Evolutionary conservation across 2,797 vertebrate species (phyloP).

Genomic region (Aplochiton taeniatus): DNA sequence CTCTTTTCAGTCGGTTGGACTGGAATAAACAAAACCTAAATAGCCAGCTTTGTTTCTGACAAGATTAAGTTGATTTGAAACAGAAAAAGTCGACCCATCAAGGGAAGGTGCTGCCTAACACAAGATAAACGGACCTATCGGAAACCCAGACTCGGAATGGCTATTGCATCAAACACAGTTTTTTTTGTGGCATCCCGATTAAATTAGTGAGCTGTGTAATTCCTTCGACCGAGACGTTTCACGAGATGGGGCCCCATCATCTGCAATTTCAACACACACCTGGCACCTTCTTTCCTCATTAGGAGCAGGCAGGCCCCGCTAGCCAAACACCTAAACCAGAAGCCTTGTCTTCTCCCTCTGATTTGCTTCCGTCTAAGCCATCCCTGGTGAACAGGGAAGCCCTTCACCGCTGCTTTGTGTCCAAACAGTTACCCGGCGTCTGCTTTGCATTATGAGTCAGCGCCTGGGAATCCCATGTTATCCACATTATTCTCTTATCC

Average conservation of each 20-base stretch:
- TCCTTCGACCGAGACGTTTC: slow-evolving; percentile 56
- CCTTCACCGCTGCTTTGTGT: slow-evolving; percentile 49
- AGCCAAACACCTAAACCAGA: slow-evolving; percentile 26
- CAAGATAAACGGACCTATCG: slow-evolving; percentile 59
- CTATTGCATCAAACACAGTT: slow-evolving; percentile 60
- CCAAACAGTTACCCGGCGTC: slow-evolving; percentile 21
- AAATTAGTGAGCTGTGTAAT: slow-evolving; percentile 67
- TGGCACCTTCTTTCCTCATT: slow-evolving; percentile 67
- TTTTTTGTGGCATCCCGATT: slow-evolving; percentile 66
- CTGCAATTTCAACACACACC: slow-evolving; percentile 65
- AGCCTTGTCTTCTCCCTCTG: slow-evolving; percentile 28
- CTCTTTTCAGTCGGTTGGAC: slow-evolving; percentile 34
- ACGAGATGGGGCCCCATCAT: slow-evolving; percentile 61
- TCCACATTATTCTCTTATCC: slow-evolving; percentile 29
- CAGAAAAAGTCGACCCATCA: slow-evolving; percentile 55
- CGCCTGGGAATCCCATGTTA: slow-evolving; percentile 20
- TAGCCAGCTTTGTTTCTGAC: slow-evolving; percentile 48
- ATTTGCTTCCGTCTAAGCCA: neutral
- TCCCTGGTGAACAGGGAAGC: slow-evolving; percentile 25
- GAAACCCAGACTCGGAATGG: slow-evolving; percentile 59
- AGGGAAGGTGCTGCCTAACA: slow-evolving; percentile 45
- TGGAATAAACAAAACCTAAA: slow-evolving; percentile 43
- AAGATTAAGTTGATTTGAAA: slow-evolving; percentile 63
- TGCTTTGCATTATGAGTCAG: slow-evolving; percentile 11
- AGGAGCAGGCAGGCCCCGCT: slow-evolving; percentile 45